A percentile compares a stretch with the other conserved stretches of the same genome.
phyloP scores from a whole-genome alignment of 1,140 invertebrate genomes.

The Leptinotarsa undecemlineata region DNA sequence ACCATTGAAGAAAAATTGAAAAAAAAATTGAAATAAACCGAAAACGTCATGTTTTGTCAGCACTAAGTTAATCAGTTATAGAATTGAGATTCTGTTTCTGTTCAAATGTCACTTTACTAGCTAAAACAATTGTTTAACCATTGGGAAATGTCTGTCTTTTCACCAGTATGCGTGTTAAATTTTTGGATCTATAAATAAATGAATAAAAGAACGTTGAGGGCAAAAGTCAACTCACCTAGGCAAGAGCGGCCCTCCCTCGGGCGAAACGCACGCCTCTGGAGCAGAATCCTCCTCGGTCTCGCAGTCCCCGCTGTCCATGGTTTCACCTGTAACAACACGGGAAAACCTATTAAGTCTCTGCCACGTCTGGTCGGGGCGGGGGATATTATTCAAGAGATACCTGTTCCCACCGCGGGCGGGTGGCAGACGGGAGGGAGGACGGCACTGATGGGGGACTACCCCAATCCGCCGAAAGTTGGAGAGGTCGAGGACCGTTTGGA shows the following conservation, averaged over 20 bases:
- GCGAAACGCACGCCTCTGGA: constrained; percentile 50
- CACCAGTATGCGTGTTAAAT: too few species aligned
- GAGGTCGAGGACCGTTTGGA: constrained; percentile 20
- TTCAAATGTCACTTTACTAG: too few species aligned
- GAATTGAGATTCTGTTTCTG: too few species aligned
- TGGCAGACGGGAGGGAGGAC: too few species aligned
- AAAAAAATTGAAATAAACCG: too few species aligned
- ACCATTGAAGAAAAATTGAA: too few species aligned
- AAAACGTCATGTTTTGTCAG: too few species aligned
- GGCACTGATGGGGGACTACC: constrained; percentile 15
- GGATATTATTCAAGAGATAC: constrained; percentile 19
- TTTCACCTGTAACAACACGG: constrained; percentile 34
- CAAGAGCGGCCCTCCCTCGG: constrained; percentile 43
- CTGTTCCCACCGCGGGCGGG: constrained; percentile 20
- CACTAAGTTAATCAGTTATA: too few species aligned
- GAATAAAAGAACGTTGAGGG: too few species aligned
- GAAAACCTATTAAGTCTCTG: background rate
- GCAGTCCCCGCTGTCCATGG: constrained; percentile 49
- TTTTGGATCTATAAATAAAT: too few species aligned
- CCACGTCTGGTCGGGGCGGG: background rate
- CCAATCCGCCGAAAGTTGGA: constrained; percentile 30
- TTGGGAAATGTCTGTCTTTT: too few species aligned
- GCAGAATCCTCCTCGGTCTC: constrained; percentile 51
- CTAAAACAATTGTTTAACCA: too few species aligned
- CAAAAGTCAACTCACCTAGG: constrained; percentile 44